Conservation (phyloP, 2,797 vertebrate genomes). For the Chrosomus eos region DNA sequence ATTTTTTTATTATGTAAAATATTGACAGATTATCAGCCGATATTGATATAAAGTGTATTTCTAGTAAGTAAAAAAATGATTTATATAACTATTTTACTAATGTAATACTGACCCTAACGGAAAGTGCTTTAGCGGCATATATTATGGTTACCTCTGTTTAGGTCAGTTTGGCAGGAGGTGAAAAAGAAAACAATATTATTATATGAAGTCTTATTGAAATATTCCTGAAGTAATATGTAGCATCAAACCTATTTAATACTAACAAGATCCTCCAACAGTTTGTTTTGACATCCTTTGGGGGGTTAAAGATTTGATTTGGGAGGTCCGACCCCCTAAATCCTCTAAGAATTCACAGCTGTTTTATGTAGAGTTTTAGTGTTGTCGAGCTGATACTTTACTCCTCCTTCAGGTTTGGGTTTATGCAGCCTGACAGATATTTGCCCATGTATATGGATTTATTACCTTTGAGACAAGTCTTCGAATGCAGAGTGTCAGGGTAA, state of each 20-base stretch:
- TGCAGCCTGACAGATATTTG: slow-evolving; percentile 34
- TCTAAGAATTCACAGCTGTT: slow-evolving; percentile 1
- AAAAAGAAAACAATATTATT: not conserved
- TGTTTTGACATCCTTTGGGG: not conserved
- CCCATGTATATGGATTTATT: slow-evolving; percentile 56
- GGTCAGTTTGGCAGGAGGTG: slow-evolving; percentile 24
- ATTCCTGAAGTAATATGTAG: not conserved
- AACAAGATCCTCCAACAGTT: not conserved
- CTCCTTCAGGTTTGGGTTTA: slow-evolving; percentile 34
- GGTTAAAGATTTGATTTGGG: slow-evolving; percentile 1
- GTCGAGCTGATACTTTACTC: slow-evolving; percentile 13
- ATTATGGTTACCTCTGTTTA: slow-evolving; percentile 24
- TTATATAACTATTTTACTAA: slow-evolving; percentile 5
- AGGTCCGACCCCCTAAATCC: not conserved
- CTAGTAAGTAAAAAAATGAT: not conserved
- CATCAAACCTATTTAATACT: not conserved
- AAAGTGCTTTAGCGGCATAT: not conserved
- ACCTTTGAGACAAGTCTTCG: slow-evolving; percentile 48
- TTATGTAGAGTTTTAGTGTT: not conserved
- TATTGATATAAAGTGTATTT: not conserved
- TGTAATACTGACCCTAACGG: not conserved
- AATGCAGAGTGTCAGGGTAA: slow-evolving; percentile 51
- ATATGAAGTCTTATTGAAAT: not conserved
- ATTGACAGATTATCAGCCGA: not conserved
- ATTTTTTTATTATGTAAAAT: not conserved